Evolutionary conservation across 2,888 invertebrate species (phyloP).

Genomic region (Entomobrya multifasciata): DNA sequence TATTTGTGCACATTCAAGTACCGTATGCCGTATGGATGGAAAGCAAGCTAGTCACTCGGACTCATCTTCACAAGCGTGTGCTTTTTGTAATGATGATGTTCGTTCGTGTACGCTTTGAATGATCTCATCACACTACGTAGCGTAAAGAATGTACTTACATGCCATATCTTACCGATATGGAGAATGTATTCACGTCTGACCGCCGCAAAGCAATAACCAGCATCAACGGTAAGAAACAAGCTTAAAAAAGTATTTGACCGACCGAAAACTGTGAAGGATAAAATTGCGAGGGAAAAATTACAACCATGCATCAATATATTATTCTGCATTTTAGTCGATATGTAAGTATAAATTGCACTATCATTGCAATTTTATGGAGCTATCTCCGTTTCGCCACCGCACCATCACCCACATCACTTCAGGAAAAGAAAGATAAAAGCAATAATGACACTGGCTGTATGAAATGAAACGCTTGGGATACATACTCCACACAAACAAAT

Average conservation of each 20-base stretch:
- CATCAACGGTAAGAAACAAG: background rate
- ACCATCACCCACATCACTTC: background rate
- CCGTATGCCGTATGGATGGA: too few relatives aligned
- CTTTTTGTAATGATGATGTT: background rate
- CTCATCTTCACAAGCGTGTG: too few relatives aligned
- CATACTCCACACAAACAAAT: constrained; percentile 39
- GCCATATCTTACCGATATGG: too few relatives aligned
- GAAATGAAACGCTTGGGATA: constrained; percentile 21
- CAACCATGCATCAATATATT: constrained; percentile 4
- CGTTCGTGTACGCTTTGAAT: background rate
- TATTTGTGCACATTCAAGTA: too few relatives aligned
- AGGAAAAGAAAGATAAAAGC: constrained; percentile 1
- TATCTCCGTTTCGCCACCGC: background rate
- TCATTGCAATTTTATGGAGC: background rate
- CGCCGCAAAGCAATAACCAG: background rate
- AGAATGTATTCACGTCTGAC: too few relatives aligned
- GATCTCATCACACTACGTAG: constrained; percentile 17
- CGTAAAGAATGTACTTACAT: too few relatives aligned
- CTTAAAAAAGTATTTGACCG: constrained; percentile 64
- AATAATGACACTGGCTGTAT: constrained; percentile 17
- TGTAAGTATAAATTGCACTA: background rate
- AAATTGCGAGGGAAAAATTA: constrained; percentile 69
- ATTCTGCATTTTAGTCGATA: background rate
- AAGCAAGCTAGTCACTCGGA: too few relatives aligned
- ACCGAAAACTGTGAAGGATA: constrained; percentile 71